Evolutionary conservation across 2,888 invertebrate species (phyloP).

Genomic region (Sesia apiformis): DNA sequence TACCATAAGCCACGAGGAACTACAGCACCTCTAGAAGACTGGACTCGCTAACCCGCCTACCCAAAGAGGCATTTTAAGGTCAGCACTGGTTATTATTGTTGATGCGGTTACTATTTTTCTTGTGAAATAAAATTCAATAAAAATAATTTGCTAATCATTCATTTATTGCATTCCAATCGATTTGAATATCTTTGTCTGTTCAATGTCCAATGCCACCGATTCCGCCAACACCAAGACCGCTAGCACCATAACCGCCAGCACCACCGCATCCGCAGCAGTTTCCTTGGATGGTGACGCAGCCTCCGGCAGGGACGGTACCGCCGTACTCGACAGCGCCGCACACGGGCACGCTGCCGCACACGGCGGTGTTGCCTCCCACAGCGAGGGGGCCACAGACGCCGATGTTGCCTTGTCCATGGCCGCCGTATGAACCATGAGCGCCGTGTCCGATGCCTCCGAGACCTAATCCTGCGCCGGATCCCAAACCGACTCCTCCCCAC

Average conservation of each 20-base stretch:
- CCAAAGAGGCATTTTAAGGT: too few relatives aligned
- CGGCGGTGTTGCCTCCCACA: slow-evolving; percentile 15
- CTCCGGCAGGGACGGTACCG: slow-evolving; percentile 24
- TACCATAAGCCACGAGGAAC: too few relatives aligned
- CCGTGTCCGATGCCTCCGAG: neutral
- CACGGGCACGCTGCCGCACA: slow-evolving; percentile 27
- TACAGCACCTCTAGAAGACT: too few relatives aligned
- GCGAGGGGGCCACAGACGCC: neutral
- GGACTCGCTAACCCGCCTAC: too few relatives aligned
- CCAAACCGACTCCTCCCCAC: neutral
- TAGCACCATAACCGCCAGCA: too few relatives aligned
- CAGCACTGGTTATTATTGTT: too few relatives aligned
- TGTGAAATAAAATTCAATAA: too few relatives aligned
- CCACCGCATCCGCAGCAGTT: slow-evolving; percentile 15
- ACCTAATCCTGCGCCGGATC: neutral
- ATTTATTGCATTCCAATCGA: too few relatives aligned
- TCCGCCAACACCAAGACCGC: neutral
- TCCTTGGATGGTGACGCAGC: slow-evolving; percentile 22
- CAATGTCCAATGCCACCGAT: neutral
- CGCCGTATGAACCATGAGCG: neutral
- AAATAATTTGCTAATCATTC: too few relatives aligned
- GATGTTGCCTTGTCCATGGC: neutral
- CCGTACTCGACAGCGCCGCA: slow-evolving; percentile 22
- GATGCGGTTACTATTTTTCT: too few relatives aligned
- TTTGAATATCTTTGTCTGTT: too few relatives aligned